phyloP scores from a whole-genome alignment of 2,113 vertebrate genomes.

The Oreamnos americanus region DNA sequence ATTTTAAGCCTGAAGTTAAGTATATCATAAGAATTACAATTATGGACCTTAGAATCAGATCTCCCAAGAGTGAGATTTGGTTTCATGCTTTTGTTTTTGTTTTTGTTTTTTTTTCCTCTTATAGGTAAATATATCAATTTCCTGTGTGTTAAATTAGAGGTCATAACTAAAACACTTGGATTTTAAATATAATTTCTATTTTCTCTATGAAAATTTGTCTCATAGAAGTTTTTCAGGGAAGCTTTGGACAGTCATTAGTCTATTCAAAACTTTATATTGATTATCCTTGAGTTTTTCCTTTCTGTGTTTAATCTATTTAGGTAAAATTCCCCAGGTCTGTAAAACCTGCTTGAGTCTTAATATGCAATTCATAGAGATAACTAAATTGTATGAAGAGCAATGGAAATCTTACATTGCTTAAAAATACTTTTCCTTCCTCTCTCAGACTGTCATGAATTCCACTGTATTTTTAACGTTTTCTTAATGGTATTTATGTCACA shows the following conservation, averaged over 20 bases:
- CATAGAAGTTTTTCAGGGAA: neutral
- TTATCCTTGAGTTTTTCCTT: neutral
- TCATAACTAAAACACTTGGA: neutral
- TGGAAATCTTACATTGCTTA: neutral
- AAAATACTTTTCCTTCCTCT: neutral
- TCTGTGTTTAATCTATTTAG: neutral
- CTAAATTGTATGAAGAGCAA: neutral
- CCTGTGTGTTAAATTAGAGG: neutral
- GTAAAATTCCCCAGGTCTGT: neutral
- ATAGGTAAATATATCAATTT: neutral
- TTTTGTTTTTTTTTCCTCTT: neutral
- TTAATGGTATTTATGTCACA: neutral
- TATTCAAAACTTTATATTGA: neutral
- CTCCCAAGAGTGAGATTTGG: neutral
- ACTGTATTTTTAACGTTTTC: neutral
- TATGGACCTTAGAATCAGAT: neutral
- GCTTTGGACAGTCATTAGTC: neutral
- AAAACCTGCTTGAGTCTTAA: neutral
- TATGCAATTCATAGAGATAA: neutral
- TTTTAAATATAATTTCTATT: neutral
- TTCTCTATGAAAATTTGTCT: neutral
- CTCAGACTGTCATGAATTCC: neutral
- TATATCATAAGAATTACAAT: neutral
- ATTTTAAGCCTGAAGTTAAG: neutral
- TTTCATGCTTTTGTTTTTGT: neutral